Percentiles rank a stretch among this genome's conserved stretches.
Evolutionary conservation across 2,797 vertebrate species (phyloP).

Genomic region (Sebastes oblongus): DNA sequence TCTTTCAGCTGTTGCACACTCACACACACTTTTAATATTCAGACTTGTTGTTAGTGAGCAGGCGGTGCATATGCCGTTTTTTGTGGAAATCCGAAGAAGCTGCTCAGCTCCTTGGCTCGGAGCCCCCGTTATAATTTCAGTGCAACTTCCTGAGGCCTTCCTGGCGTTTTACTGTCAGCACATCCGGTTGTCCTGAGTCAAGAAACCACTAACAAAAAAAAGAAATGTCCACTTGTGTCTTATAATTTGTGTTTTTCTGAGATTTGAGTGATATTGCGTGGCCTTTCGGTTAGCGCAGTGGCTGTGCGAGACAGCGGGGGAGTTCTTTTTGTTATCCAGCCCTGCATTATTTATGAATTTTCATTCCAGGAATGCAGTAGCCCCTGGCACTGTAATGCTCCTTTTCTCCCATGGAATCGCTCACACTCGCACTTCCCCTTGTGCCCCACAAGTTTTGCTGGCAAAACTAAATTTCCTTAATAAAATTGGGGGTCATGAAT

Average conservation of each 20-base stretch:
- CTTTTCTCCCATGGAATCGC: constrained; percentile 66
- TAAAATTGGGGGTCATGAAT: constrained; percentile 71
- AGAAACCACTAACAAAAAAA: constrained; percentile 26
- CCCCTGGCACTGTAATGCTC: constrained; percentile 75
- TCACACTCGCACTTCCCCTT: constrained; percentile 35
- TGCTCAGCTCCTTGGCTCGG: constrained; percentile 46
- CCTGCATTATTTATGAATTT: constrained; percentile 84
- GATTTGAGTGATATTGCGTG: constrained; percentile 72
- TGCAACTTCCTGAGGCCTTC: constrained; percentile 47
- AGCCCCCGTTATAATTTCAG: constrained; percentile 62
- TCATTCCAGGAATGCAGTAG: constrained; percentile 82
- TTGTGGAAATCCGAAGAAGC: constrained; percentile 51
- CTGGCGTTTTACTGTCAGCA: constrained; percentile 53
- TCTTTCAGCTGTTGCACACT: constrained; percentile 49
- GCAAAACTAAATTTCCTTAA: constrained; percentile 63
- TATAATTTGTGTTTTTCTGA: constrained; percentile 70
- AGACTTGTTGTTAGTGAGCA: constrained; percentile 40
- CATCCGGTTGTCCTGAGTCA: constrained; percentile 48
- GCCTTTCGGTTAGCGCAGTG: constrained; percentile 68
- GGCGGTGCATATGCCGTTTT: constrained; percentile 48
- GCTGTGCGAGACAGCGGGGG: constrained; percentile 69
- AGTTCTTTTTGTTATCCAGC: constrained; percentile 80
- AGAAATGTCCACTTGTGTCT: constrained; percentile 42
- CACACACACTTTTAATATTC: constrained; percentile 40
- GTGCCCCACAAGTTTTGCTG: constrained; percentile 49